A percentile compares a stretch with the other conserved stretches of the same genome.
Conservation (phyloP, 2,113 vertebrate species). For the Gorsachius goisagi region DNA sequence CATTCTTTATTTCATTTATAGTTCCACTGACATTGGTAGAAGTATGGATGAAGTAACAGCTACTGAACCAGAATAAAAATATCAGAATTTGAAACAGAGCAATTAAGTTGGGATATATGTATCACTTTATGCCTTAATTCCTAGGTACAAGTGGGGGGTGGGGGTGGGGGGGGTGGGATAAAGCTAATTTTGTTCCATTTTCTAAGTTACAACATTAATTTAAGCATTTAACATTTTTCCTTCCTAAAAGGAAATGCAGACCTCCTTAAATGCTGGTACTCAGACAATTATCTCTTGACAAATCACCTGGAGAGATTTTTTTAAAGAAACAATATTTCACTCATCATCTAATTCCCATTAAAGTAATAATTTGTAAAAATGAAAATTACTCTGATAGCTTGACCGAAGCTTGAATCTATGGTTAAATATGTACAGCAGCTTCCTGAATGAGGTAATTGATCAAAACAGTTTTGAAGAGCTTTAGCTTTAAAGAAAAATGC, state of each 20-base stretch:
- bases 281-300: conserved; percentile 50
- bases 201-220: conserved; percentile 26
- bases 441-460: conserved; percentile 61
- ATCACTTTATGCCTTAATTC: conserved; percentile 15
- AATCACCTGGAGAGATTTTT: conserved; percentile 35
- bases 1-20: neutral
- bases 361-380: conserved; percentile 49
- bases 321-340: conserved; percentile 38
- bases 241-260: conserved; percentile 51
- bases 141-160: neutral
- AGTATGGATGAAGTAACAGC: conserved; percentile 16
- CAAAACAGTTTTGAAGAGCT: conserved; percentile 43
- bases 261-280: conserved; percentile 1
- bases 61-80: conserved; percentile 10
- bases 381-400: conserved; percentile 34
- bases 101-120: conserved; percentile 7
- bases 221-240: conserved; percentile 30
- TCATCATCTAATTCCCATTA: conserved; percentile 64
- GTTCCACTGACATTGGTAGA: neutral
- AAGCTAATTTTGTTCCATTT: conserved; percentile 32
- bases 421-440: conserved; percentile 31
- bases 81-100: neutral
- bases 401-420: conserved; percentile 22
- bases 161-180: too few relatives aligned
- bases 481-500: conserved; percentile 5